These are phyloP conservation scores for Petrolisthes cinctipes DNA, from an alignment of 2,888 invertebrate species.

Conservation along the genomic window DNA sequence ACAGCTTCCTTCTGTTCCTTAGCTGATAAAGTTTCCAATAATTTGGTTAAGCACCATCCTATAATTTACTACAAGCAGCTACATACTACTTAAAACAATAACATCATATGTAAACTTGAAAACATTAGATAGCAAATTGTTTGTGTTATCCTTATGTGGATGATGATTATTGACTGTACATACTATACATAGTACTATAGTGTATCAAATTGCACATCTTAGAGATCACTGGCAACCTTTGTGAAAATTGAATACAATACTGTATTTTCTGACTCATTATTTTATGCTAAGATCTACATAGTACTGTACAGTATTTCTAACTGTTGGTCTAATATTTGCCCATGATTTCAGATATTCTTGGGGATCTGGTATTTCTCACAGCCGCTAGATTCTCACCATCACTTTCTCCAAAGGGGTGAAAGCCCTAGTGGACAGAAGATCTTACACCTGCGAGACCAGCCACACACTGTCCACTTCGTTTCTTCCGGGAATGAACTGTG, in stretches of 20 bases:
- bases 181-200: too few species aligned
- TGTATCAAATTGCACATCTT: too few species aligned
- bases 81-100: too few species aligned
- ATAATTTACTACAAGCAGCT: too few species aligned
- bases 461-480: slow-evolving; percentile 13
- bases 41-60: too few species aligned
- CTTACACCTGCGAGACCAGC: slow-evolving; percentile 42
- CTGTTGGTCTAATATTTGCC: neutral
- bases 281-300: neutral
- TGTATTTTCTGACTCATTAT: neutral
- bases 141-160: too few species aligned
- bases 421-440: slow-evolving; percentile 35
- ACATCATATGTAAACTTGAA: too few species aligned
- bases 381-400: slow-evolving; percentile 39
- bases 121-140: too few species aligned
- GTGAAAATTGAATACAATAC: neutral
- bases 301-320: neutral
- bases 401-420: slow-evolving; percentile 29
- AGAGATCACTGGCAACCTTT: too few species aligned
- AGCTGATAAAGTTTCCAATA: too few species aligned
- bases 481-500: slow-evolving; percentile 46
- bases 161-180: too few species aligned
- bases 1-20: too few species aligned
- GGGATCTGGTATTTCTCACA: slow-evolving; percentile 50
- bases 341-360: slow-evolving; percentile 40